Conservation (phyloP, 2,888 invertebrate genomes). For the Atrina japonica region DNA sequence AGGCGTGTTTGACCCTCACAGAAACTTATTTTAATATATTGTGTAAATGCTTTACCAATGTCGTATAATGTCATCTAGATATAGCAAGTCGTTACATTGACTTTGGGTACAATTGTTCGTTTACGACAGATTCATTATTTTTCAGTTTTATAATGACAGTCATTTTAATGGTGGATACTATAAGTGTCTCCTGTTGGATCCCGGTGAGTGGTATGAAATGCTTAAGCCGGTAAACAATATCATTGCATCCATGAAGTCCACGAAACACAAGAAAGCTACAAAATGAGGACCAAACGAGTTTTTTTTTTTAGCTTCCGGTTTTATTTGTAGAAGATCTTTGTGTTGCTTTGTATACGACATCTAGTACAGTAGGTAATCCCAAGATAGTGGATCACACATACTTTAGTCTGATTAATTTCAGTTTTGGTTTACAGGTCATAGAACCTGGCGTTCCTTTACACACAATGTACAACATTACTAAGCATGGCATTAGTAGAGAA, state of each 20-base stretch:
- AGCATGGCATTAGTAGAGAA: slow-evolving; percentile 1
- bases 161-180: no score
- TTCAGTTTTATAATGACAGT: no score
- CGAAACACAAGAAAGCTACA: neutral
- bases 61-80: no score
- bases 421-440: neutral
- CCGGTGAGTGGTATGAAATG: slow-evolving; percentile 5
- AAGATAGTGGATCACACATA: slow-evolving; percentile 30
- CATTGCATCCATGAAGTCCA: neutral
- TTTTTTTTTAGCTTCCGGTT: slow-evolving; percentile 1
- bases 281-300: neutral
- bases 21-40: no score
- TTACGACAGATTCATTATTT: no score
- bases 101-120: no score
- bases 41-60: no score
- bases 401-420: slow-evolving; percentile 7
- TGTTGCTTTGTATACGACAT: slow-evolving; percentile 22
- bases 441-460: neutral
- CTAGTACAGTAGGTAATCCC: slow-evolving; percentile 23
- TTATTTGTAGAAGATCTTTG: slow-evolving; percentile 26
- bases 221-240: slow-evolving; percentile 10
- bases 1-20: no score
- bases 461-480: slow-evolving; percentile 13
- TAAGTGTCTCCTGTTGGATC: slow-evolving; percentile 13
- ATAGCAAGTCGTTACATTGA: no score